phyloP scores from a whole-genome alignment of 1,140 invertebrate species.

The Diploscapter pachys region DNA sequence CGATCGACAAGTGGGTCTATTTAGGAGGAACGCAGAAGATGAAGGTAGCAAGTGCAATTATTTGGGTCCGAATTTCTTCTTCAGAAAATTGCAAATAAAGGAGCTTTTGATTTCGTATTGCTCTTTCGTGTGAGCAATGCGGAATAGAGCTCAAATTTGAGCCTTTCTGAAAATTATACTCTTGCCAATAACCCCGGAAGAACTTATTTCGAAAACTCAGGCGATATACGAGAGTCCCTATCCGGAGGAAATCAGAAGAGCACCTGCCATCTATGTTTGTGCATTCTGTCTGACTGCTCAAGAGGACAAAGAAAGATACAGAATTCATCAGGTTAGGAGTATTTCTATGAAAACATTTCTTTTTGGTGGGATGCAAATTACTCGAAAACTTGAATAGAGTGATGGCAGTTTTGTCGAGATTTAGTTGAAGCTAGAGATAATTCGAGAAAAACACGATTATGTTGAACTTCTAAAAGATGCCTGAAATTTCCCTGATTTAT shows the following conservation, averaged over 20 bases:
- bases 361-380: neutral
- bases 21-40: slow-evolving; percentile 36
- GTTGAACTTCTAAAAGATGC: slow-evolving; percentile 1
- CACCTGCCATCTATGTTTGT: slow-evolving; percentile 41
- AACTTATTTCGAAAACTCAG: neutral
- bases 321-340: slow-evolving; percentile 38
- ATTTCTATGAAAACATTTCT: slow-evolving; percentile 3
- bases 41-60: slow-evolving; percentile 8
- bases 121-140: too few species aligned
- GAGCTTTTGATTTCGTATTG: too few species aligned
- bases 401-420: neutral
- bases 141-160: too few species aligned
- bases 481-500: slow-evolving; percentile 8
- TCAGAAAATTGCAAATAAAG: too few species aligned
- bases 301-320: slow-evolving; percentile 27
- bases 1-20: slow-evolving; percentile 36
- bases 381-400: neutral
- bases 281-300: slow-evolving; percentile 41
- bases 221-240: slow-evolving; percentile 23
- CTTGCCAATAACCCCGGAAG: too few species aligned
- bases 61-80: neutral
- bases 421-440: neutral
- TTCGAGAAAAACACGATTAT: neutral
- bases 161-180: too few species aligned
- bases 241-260: slow-evolving; percentile 32